phyloP scores from a whole-genome alignment of 2,888 invertebrate species.

The Chironomus riparius region DNA sequence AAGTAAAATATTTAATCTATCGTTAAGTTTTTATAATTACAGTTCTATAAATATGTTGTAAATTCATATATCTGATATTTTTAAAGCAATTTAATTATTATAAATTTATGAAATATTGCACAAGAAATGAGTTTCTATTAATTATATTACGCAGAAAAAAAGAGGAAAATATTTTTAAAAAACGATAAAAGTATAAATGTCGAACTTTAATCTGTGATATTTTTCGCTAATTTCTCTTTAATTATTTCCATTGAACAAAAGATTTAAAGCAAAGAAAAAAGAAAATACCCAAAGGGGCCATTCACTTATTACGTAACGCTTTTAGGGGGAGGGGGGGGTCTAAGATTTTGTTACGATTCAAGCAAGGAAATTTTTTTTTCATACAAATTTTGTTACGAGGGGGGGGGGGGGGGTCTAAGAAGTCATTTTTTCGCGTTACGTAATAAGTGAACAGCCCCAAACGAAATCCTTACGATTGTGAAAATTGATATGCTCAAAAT shows the following conservation, averaged over 20 bases:
- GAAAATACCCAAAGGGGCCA: no score
- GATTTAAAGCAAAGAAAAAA: neutral
- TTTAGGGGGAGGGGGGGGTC: no score
- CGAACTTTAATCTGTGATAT: constrained; percentile 21
- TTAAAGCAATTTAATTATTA: neutral
- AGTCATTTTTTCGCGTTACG: no score
- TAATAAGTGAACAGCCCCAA: no score
- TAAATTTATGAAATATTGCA: neutral
- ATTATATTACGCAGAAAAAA: neutral
- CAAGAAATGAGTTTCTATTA: neutral
- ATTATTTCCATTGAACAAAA: neutral
- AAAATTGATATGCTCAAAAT: neutral
- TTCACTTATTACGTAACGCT: no score
- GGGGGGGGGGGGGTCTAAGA: no score
- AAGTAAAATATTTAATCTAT: neutral
- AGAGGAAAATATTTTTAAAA: neutral
- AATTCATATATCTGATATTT: neutral
- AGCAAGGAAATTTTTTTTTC: no score
- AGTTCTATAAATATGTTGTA: neutral
- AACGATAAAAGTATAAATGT: neutral
- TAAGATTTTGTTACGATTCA: no score
- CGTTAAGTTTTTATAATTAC: neutral
- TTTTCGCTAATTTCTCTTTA: constrained; percentile 10
- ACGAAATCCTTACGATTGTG: no score
- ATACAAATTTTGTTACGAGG: no score